Conservation (phyloP, 2,888 invertebrate species). For the Agrochola macilenta region DNA sequence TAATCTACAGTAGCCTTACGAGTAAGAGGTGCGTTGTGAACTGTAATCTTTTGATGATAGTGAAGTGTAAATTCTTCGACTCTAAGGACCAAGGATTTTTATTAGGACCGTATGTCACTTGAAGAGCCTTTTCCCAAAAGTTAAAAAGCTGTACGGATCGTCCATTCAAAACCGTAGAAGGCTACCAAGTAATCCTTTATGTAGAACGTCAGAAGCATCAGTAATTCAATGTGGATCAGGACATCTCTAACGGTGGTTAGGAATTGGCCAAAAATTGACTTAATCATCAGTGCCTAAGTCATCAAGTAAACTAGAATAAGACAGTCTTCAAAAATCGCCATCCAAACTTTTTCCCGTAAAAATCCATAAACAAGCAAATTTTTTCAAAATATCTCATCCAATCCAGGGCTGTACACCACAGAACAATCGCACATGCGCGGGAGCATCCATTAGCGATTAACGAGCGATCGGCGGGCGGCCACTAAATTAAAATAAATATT, state of each 20-base stretch:
- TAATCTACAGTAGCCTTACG: constrained; percentile 15
- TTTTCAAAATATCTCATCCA: constrained; percentile 16
- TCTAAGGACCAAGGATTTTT: no score
- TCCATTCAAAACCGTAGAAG: not conserved
- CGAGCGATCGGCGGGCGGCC: constrained; percentile 85
- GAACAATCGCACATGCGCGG: constrained; percentile 71
- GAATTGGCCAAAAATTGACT: not conserved
- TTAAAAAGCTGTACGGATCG: not conserved
- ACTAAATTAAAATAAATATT: constrained; percentile 91
- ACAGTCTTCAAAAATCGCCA: not conserved
- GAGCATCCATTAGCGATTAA: constrained; percentile 89
- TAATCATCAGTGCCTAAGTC: not conserved
- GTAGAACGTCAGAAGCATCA: not conserved
- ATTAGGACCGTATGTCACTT: no score
- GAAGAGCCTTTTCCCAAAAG: no score
- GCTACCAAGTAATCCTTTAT: not conserved
- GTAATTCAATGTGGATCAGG: not conserved
- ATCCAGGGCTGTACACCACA: constrained; percentile 24
- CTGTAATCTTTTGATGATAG: constrained; percentile 8
- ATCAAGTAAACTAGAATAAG: not conserved
- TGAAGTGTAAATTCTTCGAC: not conserved
- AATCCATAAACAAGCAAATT: constrained; percentile 10
- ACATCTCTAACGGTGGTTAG: not conserved
- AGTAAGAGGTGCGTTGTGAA: constrained; percentile 13
- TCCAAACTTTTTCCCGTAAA: no score